A percentile compares a stretch with the other conserved stretches of the same genome.
These are phyloP conservation scores for Lordiphosa collinella DNA, from an alignment of 1,140 invertebrate genomes.

Conservation along the genomic window DNA sequence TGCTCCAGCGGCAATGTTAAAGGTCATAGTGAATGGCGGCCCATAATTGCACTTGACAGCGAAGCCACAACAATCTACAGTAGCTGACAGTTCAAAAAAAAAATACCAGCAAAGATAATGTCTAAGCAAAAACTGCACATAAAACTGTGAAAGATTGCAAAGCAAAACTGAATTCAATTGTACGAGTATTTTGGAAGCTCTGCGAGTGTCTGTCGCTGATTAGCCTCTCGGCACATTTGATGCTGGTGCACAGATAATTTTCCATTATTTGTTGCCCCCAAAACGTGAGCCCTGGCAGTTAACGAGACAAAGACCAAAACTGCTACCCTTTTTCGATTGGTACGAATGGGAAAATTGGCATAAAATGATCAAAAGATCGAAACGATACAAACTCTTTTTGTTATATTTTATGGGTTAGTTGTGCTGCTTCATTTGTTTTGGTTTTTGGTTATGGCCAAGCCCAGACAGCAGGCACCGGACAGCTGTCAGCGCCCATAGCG, in stretches of 20 bases:
- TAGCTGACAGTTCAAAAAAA: background rate
- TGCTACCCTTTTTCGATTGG: constrained; percentile 1
- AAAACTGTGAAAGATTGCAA: constrained; percentile 11
- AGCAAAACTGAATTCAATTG: constrained; percentile 11
- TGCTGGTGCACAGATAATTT: constrained; percentile 7
- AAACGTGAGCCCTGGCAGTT: constrained; percentile 1
- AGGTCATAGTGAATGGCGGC: constrained; percentile 9
- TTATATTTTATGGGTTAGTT: background rate
- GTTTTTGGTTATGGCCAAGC: constrained; percentile 9
- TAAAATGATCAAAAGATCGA: background rate
- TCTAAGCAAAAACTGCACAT: constrained; percentile 5
- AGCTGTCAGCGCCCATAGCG: constrained; percentile 3
- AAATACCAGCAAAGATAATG: constrained; percentile 2
- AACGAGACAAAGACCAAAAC: constrained; percentile 1
- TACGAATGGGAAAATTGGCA: background rate
- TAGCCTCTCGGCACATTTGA: constrained; percentile 9
- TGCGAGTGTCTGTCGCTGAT: constrained; percentile 3
- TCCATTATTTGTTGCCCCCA: background rate
- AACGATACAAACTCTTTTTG: constrained; percentile 1
- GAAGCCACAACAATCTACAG: constrained; percentile 5
- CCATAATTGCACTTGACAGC: constrained; percentile 13
- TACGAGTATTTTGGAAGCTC: background rate
- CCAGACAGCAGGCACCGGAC: background rate
- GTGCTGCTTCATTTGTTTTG: constrained; percentile 11
- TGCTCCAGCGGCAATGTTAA: constrained; percentile 6